Evolutionary conservation across 2,113 vertebrate species (phyloP), one percentile per base, ranked within the genome.

Genomic region (Limanda limanda): DNA sequence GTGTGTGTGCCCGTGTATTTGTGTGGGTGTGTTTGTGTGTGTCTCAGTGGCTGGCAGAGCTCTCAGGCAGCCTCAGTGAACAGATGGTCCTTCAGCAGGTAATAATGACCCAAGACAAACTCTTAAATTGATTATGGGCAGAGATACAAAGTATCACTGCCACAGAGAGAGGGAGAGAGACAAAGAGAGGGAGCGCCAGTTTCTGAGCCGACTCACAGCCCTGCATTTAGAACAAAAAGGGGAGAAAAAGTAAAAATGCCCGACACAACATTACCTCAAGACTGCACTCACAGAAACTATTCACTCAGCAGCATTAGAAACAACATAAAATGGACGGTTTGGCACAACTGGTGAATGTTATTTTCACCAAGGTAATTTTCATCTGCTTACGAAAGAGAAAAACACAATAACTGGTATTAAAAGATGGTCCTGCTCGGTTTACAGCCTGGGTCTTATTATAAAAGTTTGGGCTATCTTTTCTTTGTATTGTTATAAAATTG

Each of bases 71-170:
- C 74, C 69, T 71, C 71, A 60, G 83, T 70, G 85, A 92, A 88
- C 93, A 94, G 94, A 95, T 95, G 94, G 92, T 85, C 71, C 85
- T 91, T 86, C 89, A 93, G 93, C 92, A 92, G 93, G 93, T 94
- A 92, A 94, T 93, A 93, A 94, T 94, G 93, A 93, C 92, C 93
- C 89, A 90, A 93, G 91, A 94, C 93, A 92, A 94, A 93, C 89
- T 91, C 89, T 90, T 87, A 92, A 92, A 93, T 93, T 93, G 92
- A 93, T 93, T 92, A 93, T 86, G 89, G 90, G 79, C 87, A 89
- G 70, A 78, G 74, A 86, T 76, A 86, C 84, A 92, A 90, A 91
- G 81, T 67, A 85, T 78, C 58, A 82, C 59, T 65, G 81, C 67
- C 80, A 81, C 56, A 40, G 79, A 51, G 21, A 76, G 6, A 37